Percentiles rank a stretch among this genome's conserved stretches.
These are phyloP conservation scores for Calyptommatus sinebrachiatus DNA, from an alignment of 2,113 vertebrate species.

Conservation along the genomic window DNA sequence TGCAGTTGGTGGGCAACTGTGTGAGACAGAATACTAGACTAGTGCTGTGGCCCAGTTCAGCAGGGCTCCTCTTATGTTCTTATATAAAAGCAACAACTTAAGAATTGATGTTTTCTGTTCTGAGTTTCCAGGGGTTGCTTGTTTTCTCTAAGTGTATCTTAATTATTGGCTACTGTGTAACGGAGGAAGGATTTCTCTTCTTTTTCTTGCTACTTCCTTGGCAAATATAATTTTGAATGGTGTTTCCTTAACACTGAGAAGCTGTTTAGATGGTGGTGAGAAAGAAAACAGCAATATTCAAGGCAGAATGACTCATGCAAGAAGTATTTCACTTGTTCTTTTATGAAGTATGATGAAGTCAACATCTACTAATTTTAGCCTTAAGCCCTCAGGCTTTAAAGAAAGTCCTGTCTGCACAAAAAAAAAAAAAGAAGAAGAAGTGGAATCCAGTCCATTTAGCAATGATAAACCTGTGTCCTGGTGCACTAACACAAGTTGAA, in stretches of 20 bases:
- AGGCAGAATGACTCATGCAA: conserved; percentile 5
- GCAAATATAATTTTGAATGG: not conserved
- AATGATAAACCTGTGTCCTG: conserved; percentile 39
- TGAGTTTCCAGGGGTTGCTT: not conserved
- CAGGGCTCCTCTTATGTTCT: too few relatives aligned
- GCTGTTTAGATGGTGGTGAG: accelerated
- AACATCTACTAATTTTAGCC: conserved; percentile 14
- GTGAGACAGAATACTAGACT: too few relatives aligned
- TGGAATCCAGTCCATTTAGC: conserved; percentile 20
- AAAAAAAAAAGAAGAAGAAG: conserved; percentile 1
- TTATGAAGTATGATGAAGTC: conserved; percentile 4
- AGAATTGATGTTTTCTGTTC: not conserved
- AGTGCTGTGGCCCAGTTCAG: too few relatives aligned
- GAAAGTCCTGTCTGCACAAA: conserved; percentile 18
- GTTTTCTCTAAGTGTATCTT: not conserved
- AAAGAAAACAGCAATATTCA: not conserved
- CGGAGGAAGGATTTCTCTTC: not conserved
- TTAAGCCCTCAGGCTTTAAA: not conserved
- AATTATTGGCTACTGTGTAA: not conserved
- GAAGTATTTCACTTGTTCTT: conserved; percentile 14
- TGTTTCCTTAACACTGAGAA: not conserved
- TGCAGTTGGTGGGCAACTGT: too few relatives aligned
- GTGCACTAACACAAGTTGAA: conserved; percentile 8
- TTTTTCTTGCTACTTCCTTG: conserved; percentile 8
- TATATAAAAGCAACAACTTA: too few relatives aligned